Percentiles rank a stretch among this genome's conserved stretches.
These are phyloP conservation scores for Myotis myotis DNA, from an alignment of 2,797 vertebrate genomes.

Conservation along the genomic window DNA sequence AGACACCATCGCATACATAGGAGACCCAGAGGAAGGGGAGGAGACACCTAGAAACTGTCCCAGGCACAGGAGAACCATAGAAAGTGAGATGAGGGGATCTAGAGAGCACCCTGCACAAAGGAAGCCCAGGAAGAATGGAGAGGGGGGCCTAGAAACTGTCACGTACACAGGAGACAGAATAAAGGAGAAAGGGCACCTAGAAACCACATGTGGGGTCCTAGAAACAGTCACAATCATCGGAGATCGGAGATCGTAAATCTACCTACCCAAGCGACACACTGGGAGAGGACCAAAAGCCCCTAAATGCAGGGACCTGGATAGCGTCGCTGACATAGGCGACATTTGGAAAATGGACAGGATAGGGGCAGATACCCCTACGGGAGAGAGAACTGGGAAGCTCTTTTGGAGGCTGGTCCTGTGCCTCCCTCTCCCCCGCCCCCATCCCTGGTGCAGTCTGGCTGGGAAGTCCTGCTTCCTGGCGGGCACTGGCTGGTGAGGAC, in stretches of 20 bases:
- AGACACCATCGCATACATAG: not conserved
- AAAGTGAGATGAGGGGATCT: not conserved
- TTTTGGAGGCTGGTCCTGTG: not conserved
- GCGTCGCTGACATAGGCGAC: not conserved
- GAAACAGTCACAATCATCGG: not conserved
- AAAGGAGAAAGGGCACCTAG: not conserved
- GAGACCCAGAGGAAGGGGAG: not conserved
- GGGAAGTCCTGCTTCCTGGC: slow-evolving; percentile 1
- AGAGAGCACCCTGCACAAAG: not conserved
- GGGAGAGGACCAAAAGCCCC: not conserved
- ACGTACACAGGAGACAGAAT: not conserved
- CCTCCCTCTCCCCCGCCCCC: not conserved
- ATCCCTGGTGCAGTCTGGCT: slow-evolving; percentile 5
- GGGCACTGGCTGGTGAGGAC: not conserved
- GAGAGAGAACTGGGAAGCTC: not conserved
- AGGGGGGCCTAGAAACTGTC: not conserved
- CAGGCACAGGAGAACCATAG: not conserved
- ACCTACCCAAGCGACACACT: not conserved
- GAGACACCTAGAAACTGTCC: not conserved
- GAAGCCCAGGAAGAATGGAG: not conserved
- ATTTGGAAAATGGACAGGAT: not conserved
- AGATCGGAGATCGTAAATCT: not conserved
- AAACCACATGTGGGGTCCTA: not conserved
- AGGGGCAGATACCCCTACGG: not conserved
- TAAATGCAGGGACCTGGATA: not conserved